Percentiles rank a stretch among this genome's conserved stretches.
phyloP scores from a whole-genome alignment of 2,797 vertebrate genomes.

The Gallinago solitaria region DNA sequence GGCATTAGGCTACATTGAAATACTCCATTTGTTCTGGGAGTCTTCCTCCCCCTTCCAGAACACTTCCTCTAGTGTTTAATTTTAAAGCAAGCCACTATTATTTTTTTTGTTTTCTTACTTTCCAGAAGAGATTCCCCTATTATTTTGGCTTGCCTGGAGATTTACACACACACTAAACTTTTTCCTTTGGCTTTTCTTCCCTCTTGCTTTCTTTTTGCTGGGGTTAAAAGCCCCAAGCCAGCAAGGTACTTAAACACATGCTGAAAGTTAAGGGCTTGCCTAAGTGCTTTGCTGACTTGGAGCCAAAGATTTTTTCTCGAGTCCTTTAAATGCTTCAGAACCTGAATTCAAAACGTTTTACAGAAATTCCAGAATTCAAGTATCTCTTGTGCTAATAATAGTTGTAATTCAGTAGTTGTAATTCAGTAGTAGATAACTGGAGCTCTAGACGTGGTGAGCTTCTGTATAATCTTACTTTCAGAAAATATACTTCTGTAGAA shows the following conservation, averaged over 20 bases:
- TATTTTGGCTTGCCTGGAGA: not conserved
- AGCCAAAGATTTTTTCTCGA: constrained; percentile 64
- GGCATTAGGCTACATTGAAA: not conserved
- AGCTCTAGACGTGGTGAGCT: not conserved
- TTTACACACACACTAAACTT: not conserved
- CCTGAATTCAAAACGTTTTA: constrained; percentile 27
- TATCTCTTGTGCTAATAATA: constrained; percentile 37
- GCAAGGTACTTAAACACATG: constrained; percentile 67
- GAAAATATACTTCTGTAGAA: not conserved
- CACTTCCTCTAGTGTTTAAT: constrained; percentile 6
- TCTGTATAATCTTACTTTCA: not conserved
- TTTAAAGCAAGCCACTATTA: not conserved
- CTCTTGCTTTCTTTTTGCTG: not conserved
- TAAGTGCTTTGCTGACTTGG: constrained; percentile 67
- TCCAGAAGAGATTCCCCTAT: not conserved
- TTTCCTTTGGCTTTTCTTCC: constrained; percentile 20
- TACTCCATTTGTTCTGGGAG: constrained; percentile 40
- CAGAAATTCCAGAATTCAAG: constrained; percentile 54
- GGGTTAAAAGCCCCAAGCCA: constrained; percentile 62
- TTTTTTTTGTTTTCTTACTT: constrained; percentile 3
- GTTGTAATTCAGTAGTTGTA: constrained; percentile 12
- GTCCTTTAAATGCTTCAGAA: constrained; percentile 49
- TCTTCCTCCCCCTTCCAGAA: not conserved
- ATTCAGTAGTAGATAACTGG: not conserved
- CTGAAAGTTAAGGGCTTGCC: constrained; percentile 62